Evolutionary conservation across 2,113 vertebrate genomes (phyloP).

Genomic region (Orycteropus afer): DNA sequence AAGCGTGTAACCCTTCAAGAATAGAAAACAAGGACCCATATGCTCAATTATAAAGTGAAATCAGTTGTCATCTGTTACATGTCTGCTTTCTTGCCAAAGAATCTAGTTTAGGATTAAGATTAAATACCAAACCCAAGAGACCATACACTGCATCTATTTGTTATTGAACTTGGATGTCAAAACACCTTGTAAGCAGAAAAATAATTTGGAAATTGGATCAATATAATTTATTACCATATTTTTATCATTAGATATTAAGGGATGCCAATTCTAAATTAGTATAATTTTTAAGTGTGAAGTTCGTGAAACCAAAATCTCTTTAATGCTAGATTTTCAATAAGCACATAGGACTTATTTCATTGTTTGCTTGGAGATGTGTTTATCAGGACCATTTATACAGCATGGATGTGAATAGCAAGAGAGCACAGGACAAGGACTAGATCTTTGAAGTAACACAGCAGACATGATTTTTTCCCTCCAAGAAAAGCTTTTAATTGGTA

Average conservation of each 20-base stretch:
- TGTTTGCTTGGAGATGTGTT: neutral
- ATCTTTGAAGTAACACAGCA: neutral
- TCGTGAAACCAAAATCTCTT: neutral
- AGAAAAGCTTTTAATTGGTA: neutral
- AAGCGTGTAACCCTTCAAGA: slow-evolving; percentile 5
- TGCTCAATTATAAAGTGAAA: slow-evolving; percentile 46
- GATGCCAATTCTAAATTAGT: slow-evolving; percentile 20
- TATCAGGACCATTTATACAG: neutral
- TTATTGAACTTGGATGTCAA: slow-evolving; percentile 24
- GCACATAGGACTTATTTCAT: neutral
- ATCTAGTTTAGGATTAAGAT: slow-evolving; percentile 62
- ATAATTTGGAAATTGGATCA: slow-evolving; percentile 4
- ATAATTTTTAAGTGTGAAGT: slow-evolving; percentile 14
- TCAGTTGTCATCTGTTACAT: slow-evolving; percentile 38
- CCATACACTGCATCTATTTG: neutral
- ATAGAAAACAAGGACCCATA: neutral
- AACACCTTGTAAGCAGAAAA: slow-evolving; percentile 26
- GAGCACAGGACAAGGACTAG: neutral
- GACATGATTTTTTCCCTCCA: neutral
- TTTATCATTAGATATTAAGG: neutral
- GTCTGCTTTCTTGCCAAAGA: neutral
- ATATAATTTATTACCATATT: slow-evolving; percentile 17
- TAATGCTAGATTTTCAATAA: slow-evolving; percentile 4
- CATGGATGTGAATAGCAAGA: neutral
- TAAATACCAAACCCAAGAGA: slow-evolving; percentile 28